phyloP scores from a whole-genome alignment of 1,140 invertebrate species.

The Neodiprion fabricii region DNA sequence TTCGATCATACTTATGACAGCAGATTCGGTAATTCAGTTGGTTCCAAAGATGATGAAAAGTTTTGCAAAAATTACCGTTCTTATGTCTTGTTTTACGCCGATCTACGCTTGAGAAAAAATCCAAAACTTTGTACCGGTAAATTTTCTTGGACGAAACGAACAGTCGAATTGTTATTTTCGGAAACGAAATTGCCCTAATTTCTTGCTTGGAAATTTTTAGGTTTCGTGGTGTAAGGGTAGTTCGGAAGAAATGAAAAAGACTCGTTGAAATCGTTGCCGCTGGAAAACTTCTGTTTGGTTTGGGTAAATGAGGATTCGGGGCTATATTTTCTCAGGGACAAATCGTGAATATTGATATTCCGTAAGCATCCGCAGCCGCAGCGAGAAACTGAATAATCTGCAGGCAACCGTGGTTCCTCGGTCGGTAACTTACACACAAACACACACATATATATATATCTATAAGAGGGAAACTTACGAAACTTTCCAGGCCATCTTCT shows the following conservation, averaged over 20 bases:
- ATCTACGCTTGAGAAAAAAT: no score
- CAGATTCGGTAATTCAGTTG: no score
- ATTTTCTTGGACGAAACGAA: no score
- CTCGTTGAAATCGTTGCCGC: neutral
- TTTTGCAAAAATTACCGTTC: no score
- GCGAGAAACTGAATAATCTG: neutral
- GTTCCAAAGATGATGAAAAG: no score
- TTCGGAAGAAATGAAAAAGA: neutral
- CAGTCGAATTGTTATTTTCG: no score
- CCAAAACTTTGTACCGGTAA: no score
- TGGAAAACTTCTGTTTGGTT: neutral
- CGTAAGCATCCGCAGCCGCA: slow-evolving; percentile 31
- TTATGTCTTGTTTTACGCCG: no score
- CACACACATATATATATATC: slow-evolving; percentile 24
- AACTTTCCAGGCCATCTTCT: slow-evolving; percentile 32
- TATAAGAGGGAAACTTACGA: slow-evolving; percentile 42
- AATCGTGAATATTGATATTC: slow-evolving; percentile 41
- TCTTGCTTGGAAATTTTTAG: no score
- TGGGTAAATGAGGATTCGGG: neutral
- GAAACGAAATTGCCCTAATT: no score
- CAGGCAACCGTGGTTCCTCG: neutral
- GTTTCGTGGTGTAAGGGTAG: no score
- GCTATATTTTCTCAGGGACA: slow-evolving; percentile 39
- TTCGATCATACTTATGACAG: no score
- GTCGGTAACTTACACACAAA: neutral